phyloP scores from a whole-genome alignment of 2,888 invertebrate species.

The Morpho helenor region DNA sequence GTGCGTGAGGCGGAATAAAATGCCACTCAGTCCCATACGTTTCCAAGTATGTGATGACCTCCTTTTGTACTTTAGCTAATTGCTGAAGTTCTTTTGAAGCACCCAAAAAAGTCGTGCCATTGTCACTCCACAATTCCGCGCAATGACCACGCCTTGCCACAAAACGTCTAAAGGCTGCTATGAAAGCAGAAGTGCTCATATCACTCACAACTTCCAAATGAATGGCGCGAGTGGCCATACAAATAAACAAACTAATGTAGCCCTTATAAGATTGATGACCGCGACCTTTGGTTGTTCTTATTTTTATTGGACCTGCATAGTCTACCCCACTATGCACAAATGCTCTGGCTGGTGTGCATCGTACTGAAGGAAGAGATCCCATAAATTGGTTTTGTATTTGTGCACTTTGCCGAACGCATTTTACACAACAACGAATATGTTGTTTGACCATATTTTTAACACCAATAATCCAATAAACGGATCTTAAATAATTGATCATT shows the following conservation, averaged over 20 bases:
- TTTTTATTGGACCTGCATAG: slow-evolving; percentile 8
- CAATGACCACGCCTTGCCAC: slow-evolving; percentile 24
- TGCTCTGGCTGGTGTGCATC: neutral
- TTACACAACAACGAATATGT: neutral
- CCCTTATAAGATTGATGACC: slow-evolving; percentile 13
- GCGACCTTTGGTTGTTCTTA: slow-evolving; percentile 12
- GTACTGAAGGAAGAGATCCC: neutral
- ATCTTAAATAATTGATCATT: slow-evolving; percentile 23
- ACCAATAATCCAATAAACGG: neutral
- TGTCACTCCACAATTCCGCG: slow-evolving; percentile 19
- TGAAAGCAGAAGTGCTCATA: slow-evolving; percentile 20
- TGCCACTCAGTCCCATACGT: too few species aligned
- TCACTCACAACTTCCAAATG: slow-evolving; percentile 17
- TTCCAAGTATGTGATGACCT: too few species aligned
- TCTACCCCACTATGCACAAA: neutral
- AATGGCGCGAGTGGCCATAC: slow-evolving; percentile 25
- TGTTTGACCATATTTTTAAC: neutral
- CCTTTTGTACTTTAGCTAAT: neutral
- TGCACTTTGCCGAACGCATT: neutral
- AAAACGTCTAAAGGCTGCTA: slow-evolving; percentile 26
- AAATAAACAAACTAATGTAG: slow-evolving; percentile 17
- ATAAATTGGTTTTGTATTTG: neutral
- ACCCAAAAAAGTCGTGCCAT: slow-evolving; percentile 25
- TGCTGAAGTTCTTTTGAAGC: slow-evolving; percentile 14
- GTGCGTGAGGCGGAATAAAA: too few species aligned